Evolutionary conservation across 2,888 invertebrate species (phyloP).

Genomic region (Epicampocera succincta): DNA sequence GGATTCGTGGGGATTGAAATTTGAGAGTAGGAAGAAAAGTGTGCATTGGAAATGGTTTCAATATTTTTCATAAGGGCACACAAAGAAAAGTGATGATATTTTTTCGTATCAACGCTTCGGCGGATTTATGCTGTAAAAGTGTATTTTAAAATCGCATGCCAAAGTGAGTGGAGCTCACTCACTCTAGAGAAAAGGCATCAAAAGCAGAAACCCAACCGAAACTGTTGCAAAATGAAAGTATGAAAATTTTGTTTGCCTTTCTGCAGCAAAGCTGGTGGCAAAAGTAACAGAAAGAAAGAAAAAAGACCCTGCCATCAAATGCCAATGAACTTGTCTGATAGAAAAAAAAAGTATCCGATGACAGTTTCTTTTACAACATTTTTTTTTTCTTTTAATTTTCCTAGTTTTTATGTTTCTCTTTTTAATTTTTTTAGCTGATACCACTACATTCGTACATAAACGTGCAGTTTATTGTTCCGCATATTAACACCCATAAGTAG

Average conservation of each 20-base stretch:
- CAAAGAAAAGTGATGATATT: slow-evolving; percentile 22
- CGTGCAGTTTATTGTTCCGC: slow-evolving; percentile 65
- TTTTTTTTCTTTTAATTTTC: slow-evolving; percentile 15
- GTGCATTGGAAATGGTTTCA: slow-evolving; percentile 33
- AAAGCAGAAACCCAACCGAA: slow-evolving; percentile 30
- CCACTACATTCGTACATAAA: background rate
- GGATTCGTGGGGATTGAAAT: slow-evolving; percentile 25
- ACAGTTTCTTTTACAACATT: slow-evolving; percentile 46
- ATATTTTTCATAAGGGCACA: slow-evolving; percentile 34
- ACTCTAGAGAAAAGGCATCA: background rate
- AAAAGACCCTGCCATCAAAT: slow-evolving; percentile 59
- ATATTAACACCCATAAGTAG: slow-evolving; percentile 66
- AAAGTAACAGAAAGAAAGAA: background rate
- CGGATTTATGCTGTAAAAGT: slow-evolving; percentile 22
- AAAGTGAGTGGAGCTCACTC: slow-evolving; percentile 36
- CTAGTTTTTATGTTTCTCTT: slow-evolving; percentile 21
- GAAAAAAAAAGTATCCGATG: slow-evolving; percentile 50
- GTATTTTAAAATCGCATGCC: background rate
- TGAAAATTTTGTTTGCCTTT: slow-evolving; percentile 4
- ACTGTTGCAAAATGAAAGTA: slow-evolving; percentile 46
- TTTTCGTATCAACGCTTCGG: background rate
- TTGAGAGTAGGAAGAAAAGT: slow-evolving; percentile 12
- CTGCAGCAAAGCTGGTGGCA: slow-evolving; percentile 24
- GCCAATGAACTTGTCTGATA: slow-evolving; percentile 67
- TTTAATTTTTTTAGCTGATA: slow-evolving; percentile 14